Percentiles rank a stretch among this genome's conserved stretches.
Conservation (phyloP, 2,113 vertebrate species). For the Tenebrosternarchus preto region DNA sequence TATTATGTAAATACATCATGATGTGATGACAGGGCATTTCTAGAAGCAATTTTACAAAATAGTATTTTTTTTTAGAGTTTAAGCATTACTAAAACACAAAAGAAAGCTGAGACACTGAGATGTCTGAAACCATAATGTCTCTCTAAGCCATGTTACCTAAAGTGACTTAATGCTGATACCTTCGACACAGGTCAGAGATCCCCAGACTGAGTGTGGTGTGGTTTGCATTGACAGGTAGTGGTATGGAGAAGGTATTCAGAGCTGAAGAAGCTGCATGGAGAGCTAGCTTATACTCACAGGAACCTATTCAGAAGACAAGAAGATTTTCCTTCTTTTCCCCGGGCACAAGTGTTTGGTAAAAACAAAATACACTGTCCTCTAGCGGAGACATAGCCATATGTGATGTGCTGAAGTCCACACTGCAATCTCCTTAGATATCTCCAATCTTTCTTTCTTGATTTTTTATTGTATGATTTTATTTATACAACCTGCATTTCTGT, state of each 20-base stretch:
- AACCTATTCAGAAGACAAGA: conserved; percentile 87
- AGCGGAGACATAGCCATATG: background rate
- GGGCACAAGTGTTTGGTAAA: conserved; percentile 85
- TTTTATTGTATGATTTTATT: background rate
- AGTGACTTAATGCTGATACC: background rate
- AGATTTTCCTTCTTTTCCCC: conserved; percentile 86
- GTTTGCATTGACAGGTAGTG: conserved; percentile 68
- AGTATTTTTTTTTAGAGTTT: background rate
- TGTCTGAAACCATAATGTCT: background rate
- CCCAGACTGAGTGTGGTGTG: background rate
- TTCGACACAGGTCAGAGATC: background rate
- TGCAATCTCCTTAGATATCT: background rate
- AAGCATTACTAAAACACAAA: background rate
- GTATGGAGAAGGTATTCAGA: conserved; percentile 88
- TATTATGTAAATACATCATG: background rate
- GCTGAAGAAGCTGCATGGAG: conserved; percentile 87
- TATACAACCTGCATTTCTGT: background rate
- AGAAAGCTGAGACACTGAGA: background rate
- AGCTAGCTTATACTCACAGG: conserved; percentile 86
- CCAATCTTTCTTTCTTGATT: background rate
- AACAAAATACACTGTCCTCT: background rate
- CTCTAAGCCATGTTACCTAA: background rate
- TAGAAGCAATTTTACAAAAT: background rate
- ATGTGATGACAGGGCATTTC: too few relatives aligned
- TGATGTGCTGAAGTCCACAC: background rate